Conservation (phyloP, 2,113 vertebrate species). For the Anarhynchus alexandrinus region DNA sequence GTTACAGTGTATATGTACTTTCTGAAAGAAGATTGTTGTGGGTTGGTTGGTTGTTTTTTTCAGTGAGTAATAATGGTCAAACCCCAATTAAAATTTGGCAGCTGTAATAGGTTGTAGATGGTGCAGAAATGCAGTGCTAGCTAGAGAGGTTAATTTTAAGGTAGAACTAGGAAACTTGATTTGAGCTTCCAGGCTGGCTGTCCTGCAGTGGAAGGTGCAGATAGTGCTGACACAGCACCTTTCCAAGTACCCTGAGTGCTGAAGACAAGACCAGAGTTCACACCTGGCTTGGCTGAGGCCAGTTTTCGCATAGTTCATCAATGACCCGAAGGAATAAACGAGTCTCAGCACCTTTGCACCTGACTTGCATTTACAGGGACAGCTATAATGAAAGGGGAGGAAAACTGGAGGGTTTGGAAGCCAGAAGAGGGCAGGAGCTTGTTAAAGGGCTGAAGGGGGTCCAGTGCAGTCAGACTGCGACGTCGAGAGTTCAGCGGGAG, state of each 20-base stretch:
- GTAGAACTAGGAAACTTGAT: neutral
- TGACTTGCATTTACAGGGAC: neutral
- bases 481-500: neutral
- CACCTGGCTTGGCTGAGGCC: neutral
- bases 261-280: neutral
- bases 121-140: neutral
- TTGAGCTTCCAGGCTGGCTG: neutral
- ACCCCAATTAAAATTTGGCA: neutral
- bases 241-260: neutral
- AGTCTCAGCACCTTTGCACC: neutral
- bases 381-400: neutral
- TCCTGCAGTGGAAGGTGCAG: neutral
- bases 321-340: neutral
- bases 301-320: neutral
- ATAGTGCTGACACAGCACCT: neutral
- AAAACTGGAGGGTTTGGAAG: neutral
- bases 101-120: neutral
- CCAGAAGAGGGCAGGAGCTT: neutral
- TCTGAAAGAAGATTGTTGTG: neutral
- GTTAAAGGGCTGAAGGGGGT: neutral
- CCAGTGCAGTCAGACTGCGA: neutral
- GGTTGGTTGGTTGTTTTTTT: neutral
- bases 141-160: neutral
- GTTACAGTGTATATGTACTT: neutral
- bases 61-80: neutral